Percentiles rank a stretch among this genome's conserved stretches.
Evolutionary conservation across 2,797 vertebrate genomes (phyloP).

Genomic region (Helarctos malayanus): DNA sequence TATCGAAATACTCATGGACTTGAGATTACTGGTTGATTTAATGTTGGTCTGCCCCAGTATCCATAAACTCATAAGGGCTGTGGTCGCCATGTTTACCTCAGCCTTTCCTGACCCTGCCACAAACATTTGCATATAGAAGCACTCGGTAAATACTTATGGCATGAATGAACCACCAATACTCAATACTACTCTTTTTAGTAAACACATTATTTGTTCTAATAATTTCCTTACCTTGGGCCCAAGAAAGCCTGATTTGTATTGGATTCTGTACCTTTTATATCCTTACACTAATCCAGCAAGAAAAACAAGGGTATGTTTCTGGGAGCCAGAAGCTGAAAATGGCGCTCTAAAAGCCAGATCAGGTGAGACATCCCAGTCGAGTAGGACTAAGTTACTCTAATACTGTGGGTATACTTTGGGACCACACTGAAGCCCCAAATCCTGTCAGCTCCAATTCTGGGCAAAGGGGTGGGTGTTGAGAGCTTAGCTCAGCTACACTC

Average conservation of each 20-base stretch:
- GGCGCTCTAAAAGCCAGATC: not conserved
- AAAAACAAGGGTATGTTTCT: not conserved
- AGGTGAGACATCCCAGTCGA: not conserved
- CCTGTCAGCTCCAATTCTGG: not conserved
- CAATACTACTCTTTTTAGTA: not conserved
- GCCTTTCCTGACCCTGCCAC: not conserved
- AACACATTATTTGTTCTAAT: not conserved
- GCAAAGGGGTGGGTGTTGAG: not conserved
- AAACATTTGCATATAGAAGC: not conserved
- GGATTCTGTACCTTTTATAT: not conserved
- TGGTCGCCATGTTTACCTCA: accelerated
- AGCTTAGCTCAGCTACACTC: not conserved
- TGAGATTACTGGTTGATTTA: not conserved
- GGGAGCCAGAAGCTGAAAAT: not conserved
- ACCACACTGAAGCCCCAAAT: not conserved
- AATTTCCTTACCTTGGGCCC: constrained; percentile 5
- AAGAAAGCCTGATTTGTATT: not conserved
- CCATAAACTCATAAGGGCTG: not conserved
- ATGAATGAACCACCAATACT: not conserved
- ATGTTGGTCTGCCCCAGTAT: not conserved
- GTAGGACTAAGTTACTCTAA: not conserved
- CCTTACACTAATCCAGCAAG: not conserved
- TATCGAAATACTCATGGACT: not conserved
- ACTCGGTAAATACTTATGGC: not conserved
- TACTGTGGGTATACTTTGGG: not conserved